A percentile compares a stretch with the other conserved stretches of the same genome.
These are phyloP conservation scores for Cynodonichthys magdalenae DNA, from an alignment of 2,797 vertebrate genomes.

Conservation along the genomic window DNA sequence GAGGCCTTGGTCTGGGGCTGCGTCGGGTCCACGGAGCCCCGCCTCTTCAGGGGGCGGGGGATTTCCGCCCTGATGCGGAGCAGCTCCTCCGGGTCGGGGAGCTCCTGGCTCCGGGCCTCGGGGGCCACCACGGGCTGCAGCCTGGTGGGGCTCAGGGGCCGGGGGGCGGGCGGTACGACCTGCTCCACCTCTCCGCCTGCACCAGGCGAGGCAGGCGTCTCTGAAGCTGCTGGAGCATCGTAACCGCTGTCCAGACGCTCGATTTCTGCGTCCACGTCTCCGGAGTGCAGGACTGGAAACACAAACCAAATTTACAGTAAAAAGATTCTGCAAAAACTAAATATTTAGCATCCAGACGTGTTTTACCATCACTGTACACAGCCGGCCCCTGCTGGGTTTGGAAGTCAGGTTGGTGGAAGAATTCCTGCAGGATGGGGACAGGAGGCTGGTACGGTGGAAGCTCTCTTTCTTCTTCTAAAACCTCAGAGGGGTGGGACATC, in stretches of 20 bases:
- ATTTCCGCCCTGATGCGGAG: slow-evolving; percentile 87
- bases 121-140: slow-evolving; percentile 89
- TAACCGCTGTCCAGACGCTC: slow-evolving; percentile 60
- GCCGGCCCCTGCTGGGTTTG: slow-evolving; percentile 59
- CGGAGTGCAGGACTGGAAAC: slow-evolving; percentile 63
- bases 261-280: slow-evolving; percentile 78
- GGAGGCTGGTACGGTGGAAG: slow-evolving; percentile 40
- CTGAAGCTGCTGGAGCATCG: slow-evolving; percentile 15
- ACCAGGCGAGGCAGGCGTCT: slow-evolving; percentile 15
- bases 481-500: slow-evolving; percentile 23
- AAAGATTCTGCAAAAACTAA: not conserved
- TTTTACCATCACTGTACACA: slow-evolving; percentile 75
- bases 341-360: not conserved
- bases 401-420: slow-evolving; percentile 21
- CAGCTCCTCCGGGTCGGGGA: slow-evolving; percentile 78
- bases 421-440: slow-evolving; percentile 55
- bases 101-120: slow-evolving; percentile 77
- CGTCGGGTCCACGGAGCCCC: slow-evolving; percentile 85
- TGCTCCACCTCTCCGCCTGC: not conserved
- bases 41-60: slow-evolving; percentile 88
- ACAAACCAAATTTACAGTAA: slow-evolving; percentile 11
- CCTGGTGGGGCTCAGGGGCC: slow-evolving; percentile 90
- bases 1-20: slow-evolving; percentile 57
- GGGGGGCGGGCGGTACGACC: slow-evolving; percentile 46
- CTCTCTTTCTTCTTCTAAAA: slow-evolving; percentile 35